Conservation (phyloP, 2,113 vertebrate genomes). For the human (Homo sapiens) region DNA sequence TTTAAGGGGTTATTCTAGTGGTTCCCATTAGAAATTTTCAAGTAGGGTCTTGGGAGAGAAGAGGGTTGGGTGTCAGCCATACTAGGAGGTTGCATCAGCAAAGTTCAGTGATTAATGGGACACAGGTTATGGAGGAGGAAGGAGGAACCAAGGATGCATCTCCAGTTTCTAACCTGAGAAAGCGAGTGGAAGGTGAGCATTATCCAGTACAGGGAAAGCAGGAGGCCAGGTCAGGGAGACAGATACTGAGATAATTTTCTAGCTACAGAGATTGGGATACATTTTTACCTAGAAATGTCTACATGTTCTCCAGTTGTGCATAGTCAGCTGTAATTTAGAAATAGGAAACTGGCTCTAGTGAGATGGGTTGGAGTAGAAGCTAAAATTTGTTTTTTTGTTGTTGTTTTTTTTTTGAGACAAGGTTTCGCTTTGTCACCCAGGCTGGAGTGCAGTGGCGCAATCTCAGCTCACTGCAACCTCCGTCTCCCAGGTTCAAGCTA, state of each 20-base stretch:
- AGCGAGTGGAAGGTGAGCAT: neutral
- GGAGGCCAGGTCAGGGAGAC: neutral
- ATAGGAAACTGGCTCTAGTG: neutral
- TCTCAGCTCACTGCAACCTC: no score
- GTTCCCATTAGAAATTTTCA: neutral
- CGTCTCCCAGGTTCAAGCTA: no score
- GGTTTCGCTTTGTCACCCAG: no score
- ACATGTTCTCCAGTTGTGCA: neutral
- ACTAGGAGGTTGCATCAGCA: no score
- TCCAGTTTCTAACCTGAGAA: neutral
- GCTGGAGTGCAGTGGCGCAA: no score
- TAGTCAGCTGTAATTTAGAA: neutral
- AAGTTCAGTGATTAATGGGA: neutral
- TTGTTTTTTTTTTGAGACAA: no score
- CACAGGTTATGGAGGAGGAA: neutral
- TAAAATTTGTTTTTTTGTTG: neutral
- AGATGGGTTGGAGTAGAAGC: neutral
- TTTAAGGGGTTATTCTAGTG: neutral
- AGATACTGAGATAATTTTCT: neutral
- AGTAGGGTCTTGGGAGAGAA: neutral
- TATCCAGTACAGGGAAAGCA: no score
- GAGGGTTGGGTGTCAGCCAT: neutral
- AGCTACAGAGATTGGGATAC: neutral
- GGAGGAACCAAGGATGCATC: neutral
- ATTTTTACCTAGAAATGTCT: no score